Base-by-base conservation (phyloP, 2,113 vertebrate genomes). In the Collichthys lucidus region DNA sequence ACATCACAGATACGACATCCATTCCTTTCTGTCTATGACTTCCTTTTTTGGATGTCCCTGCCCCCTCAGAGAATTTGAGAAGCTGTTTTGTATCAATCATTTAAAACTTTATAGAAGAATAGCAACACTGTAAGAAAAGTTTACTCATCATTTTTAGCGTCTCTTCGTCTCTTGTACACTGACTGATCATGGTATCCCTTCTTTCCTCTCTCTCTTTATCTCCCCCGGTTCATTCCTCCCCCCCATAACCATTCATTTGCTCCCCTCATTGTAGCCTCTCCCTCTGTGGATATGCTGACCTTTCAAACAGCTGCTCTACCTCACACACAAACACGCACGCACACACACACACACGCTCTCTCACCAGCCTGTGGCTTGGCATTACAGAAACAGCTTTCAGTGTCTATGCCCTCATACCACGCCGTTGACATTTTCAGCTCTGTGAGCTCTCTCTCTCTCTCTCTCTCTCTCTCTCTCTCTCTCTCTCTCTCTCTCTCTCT, bases 391-490 rank as follows among this genome's bases (percentile, higher is more conserved):
- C 80, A 81, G 80, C 80, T 85, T 81, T 84, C 79, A 79, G 63
- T 74, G 81, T 79, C 83, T 82, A 49, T 71, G 82, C 86, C 83
- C 83, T 89, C 74, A 80, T 85, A 86, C 84, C 82, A 90, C 50
- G 82, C 79, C 86, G 75, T 86, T 88, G 85, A 89, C 88, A 87
- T 90, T 92, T 90, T 72, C 80, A 90, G 86, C 83, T 82, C 35
- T 74, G 71, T 79, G 71, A 80, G 44, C 67, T 19, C 16, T 19
- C 35, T n/a, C 57, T 14, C 44, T 16, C 20, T 14, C 26, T 5
- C 16, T 19, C 24, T 26, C 17, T 52, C 46, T 74, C 15, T 52
- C 60, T 52, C 20, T 57, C 49, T 56, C 73, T 70, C 11, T 53
- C 8, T 4, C 47, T n/a, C 60, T 52, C 20, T 57, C 49, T 56